Percentiles rank a stretch among this genome's conserved stretches.
Evolutionary conservation across 2,113 vertebrate genomes (phyloP).

Genomic region (Xiphophorus hellerii): DNA sequence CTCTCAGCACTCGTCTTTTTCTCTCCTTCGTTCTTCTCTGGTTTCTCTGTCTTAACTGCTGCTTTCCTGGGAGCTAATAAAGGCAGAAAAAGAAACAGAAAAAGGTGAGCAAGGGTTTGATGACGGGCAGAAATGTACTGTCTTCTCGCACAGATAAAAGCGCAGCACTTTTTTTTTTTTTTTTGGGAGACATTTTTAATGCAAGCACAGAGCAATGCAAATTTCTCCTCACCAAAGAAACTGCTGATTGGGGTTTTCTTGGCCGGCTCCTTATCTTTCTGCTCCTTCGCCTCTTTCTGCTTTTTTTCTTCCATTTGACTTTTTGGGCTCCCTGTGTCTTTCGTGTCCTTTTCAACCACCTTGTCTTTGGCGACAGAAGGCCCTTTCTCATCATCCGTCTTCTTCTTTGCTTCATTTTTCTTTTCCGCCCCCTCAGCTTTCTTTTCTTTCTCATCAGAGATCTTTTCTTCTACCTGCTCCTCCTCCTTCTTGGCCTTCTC

Average conservation of each 20-base stretch:
- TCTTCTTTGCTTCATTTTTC: slow-evolving; percentile 41
- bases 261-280: slow-evolving; percentile 60
- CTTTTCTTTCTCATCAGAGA: slow-evolving; percentile 41
- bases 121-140: slow-evolving; percentile 21
- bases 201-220: slow-evolving; percentile 55
- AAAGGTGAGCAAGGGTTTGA: slow-evolving; percentile 9
- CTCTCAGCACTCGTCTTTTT: slow-evolving; percentile 41
- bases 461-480: slow-evolving; percentile 19
- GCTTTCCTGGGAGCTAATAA: slow-evolving; percentile 83
- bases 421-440: slow-evolving; percentile 49
- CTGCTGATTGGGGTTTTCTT: slow-evolving; percentile 80
- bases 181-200: slow-evolving; percentile 23
- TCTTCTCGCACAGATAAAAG: slow-evolving; percentile 50
- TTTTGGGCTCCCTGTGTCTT: slow-evolving; percentile 54
- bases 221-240: slow-evolving; percentile 85
- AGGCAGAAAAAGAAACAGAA: slow-evolving; percentile 1
- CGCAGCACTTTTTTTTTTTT: slow-evolving; percentile 21
- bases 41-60: slow-evolving; percentile 65
- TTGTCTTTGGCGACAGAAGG: slow-evolving; percentile 17
- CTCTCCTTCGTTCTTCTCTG: slow-evolving; percentile 42
- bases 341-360: slow-evolving; percentile 37
- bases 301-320: slow-evolving; percentile 49
- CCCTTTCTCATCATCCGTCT: slow-evolving; percentile 54
- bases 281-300: slow-evolving; percentile 51
- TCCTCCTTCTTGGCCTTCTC: slow-evolving; percentile 24